phyloP scores from a whole-genome alignment of 2,113 vertebrate genomes.

The crab-eating macaque (Macaca fascicularis) region T2T-MFA8v1.1 NC_088388.1:13293001-13293500 shows the following conservation, averaged over 20 bases:
- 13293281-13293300: background rate
- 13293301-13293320: fast-evolving
- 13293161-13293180: background rate
- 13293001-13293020: fast-evolving
- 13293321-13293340: no score
- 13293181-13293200: background rate
- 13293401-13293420: background rate
- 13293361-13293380: background rate
- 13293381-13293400: background rate
- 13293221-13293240: background rate
- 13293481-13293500: background rate
- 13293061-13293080: background rate
- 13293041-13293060: background rate
- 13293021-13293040: background rate
- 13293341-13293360: background rate
- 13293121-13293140: background rate
- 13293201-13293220: background rate
- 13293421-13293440: background rate
- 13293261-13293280: background rate
- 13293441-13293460: background rate
- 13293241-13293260: background rate
- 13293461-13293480: background rate
- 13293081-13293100: background rate
- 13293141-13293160: background rate
- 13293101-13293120: background rate